Percentiles rank a stretch among this genome's conserved stretches.
Evolutionary conservation across 2,888 invertebrate species (phyloP).

Genomic region (Masnerella sp.): DNA sequence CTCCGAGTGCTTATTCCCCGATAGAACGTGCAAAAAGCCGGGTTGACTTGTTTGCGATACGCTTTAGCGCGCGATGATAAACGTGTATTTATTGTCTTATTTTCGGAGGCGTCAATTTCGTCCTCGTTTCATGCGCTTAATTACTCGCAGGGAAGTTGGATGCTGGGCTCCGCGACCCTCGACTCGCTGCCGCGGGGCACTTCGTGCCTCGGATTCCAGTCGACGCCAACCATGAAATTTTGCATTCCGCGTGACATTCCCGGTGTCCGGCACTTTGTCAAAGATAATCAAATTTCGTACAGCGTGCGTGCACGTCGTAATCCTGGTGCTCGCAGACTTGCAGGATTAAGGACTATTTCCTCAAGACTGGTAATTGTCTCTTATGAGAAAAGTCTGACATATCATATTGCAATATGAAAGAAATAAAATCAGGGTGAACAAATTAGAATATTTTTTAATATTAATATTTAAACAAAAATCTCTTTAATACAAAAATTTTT

Average conservation of each 20-base stretch:
- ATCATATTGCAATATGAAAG: no score
- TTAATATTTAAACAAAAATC: no score
- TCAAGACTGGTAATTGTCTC: no score
- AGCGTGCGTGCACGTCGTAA: constrained; percentile 10
- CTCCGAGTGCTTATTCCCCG: constrained; percentile 75
- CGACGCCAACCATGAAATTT: constrained; percentile 65
- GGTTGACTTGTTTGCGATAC: constrained; percentile 27
- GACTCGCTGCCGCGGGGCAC: constrained; percentile 20
- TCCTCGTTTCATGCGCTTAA: constrained; percentile 34
- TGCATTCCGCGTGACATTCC: constrained; percentile 47
- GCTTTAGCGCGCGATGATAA: constrained; percentile 17
- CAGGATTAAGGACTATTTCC: no score
- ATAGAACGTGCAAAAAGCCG: constrained; percentile 63
- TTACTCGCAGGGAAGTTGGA: constrained; percentile 26
- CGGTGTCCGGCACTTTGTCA: constrained; percentile 28
- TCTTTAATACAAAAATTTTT: no score
- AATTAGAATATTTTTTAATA: no score
- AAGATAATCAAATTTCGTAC: constrained; percentile 41
- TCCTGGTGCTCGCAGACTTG: constrained; percentile 6
- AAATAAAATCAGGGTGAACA: no score
- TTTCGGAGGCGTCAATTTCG: constrained; percentile 17
- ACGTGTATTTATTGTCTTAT: constrained; percentile 24
- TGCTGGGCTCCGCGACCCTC: not conserved
- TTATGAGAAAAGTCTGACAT: no score
- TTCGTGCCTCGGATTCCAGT: constrained; percentile 68